These are phyloP conservation scores for Apodemia zela DNA, from an alignment of 2,888 invertebrate species.

Conservation along the genomic window DNA sequence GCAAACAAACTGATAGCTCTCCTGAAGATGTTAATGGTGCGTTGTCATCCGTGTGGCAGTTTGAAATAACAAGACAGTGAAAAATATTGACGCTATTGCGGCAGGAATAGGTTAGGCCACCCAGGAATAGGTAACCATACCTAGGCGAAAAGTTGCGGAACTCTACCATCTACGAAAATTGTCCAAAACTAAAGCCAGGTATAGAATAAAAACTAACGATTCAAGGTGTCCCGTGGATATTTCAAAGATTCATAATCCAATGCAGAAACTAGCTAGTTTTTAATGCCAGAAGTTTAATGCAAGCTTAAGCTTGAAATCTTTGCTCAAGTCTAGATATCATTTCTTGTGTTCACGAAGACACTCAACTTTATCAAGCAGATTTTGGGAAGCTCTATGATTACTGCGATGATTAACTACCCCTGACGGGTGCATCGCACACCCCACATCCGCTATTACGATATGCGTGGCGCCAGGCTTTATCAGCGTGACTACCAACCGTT, in stretches of 20 bases:
- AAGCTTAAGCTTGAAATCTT: not conserved
- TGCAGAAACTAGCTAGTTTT: not conserved
- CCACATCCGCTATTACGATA: conserved; percentile 50
- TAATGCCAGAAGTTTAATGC: not conserved
- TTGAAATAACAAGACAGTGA: no score
- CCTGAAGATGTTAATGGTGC: no score
- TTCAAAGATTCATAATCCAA: not conserved
- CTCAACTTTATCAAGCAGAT: not conserved
- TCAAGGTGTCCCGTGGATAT: not conserved
- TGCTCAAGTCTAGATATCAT: not conserved
- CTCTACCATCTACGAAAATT: no score
- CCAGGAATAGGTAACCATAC: no score
- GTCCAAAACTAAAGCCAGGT: no score
- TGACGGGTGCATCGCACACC: conserved; percentile 41
- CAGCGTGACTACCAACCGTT: conserved; percentile 49
- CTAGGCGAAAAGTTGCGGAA: no score
- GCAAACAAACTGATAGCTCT: no score
- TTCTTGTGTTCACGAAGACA: not conserved
- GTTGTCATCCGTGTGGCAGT: no score
- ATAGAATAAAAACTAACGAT: no score
- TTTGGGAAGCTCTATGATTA: not conserved
- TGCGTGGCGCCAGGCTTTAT: conserved; percentile 47
- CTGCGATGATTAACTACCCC: not conserved
- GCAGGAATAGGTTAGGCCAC: no score
- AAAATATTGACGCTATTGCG: no score